Base-by-base conservation (phyloP, 2,888 invertebrate genomes). In the Fragum whitleyi region DNA sequence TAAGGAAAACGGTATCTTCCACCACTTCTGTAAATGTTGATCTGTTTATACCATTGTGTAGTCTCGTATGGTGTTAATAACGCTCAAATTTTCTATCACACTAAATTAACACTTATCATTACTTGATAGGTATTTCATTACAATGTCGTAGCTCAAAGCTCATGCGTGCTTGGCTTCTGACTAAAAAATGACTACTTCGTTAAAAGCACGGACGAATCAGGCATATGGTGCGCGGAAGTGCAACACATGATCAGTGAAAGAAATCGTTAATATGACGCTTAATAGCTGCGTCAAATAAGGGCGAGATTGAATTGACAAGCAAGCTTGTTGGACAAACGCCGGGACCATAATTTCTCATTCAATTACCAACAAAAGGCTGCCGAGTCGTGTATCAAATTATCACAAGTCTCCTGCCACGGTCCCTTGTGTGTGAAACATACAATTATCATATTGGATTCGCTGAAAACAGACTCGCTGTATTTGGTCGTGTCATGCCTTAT, bases 271-370 rank as follows among this genome's bases (percentile, higher is more conserved):
- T 21, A 57, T 26, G 57, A 26, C 57, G 57, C 26, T 65, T 65
- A 65, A 65, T 65, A 42, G 65, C 65, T 23, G 47, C 42, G 23
- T 65, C 65, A 65, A 65, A 42, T 36, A 23, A 23, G n/a, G 21
- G 21, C 39, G 42, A 47, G 39, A 65, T 65, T 42, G 65, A 42
- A 42, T 42, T 65, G 65, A 65, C 65, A 65, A 26, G 26, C 42
- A 36, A 26, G 65, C 42, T 65, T 65, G 65, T 65, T 39, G 65
- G 23, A 23, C 65, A 42, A 65, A 42, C 65, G 39, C 65, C 42
- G 23, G 36, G 65, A 55, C 73, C 68, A 76, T 76, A 76, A 80
- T 80, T 76, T 80, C 68, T 76, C 76, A 76, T 76, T 80, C 80
- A 76, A 80, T 79, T 79, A 75, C 51, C 36, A 65, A 68, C 72